A percentile compares a stretch with the other conserved stretches of the same genome.
Evolutionary conservation across 2,113 vertebrate species (phyloP).

Genomic region (Hypomesus transpacificus): DNA sequence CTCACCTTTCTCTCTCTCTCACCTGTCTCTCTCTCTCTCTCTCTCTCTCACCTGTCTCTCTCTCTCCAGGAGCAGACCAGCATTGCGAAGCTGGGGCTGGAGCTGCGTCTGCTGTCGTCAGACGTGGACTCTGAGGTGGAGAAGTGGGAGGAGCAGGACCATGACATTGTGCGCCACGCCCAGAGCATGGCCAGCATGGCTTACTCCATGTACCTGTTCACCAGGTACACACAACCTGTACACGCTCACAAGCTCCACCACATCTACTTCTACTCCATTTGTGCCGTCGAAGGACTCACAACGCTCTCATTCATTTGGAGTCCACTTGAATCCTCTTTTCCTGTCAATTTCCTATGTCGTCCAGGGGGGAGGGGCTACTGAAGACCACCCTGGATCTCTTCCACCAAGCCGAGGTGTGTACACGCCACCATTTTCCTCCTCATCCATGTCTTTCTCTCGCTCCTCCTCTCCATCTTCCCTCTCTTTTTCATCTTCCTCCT

Average conservation of each 20-base stretch:
- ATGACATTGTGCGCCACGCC: slow-evolving; percentile 79
- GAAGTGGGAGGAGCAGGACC: slow-evolving; percentile 94
- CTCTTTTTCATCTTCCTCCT: slow-evolving; percentile 2
- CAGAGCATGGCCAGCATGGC: slow-evolving; percentile 91
- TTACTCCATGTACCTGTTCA: slow-evolving; percentile 94
- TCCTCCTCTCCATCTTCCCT: slow-evolving; percentile 5
- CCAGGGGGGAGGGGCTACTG: slow-evolving; percentile 92
- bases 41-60: neutral
- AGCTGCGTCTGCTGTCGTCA: slow-evolving; percentile 87
- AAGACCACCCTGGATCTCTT: slow-evolving; percentile 94
- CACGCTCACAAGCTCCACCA: neutral
- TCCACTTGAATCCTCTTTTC: slow-evolving; percentile 23
- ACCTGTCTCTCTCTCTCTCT: neutral
- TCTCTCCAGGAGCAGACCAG: slow-evolving; percentile 83
- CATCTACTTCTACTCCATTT: neutral
- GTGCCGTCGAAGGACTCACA: too few species aligned
- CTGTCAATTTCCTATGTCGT: slow-evolving; percentile 44
- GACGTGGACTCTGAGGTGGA: slow-evolving; percentile 88
- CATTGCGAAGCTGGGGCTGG: slow-evolving; percentile 89
- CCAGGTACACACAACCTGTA: slow-evolving; percentile 73
- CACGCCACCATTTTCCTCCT: neutral
- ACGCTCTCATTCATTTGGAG: neutral
- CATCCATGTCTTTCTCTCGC: neutral
- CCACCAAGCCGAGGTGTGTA: slow-evolving; percentile 88
- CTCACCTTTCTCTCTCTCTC: neutral